Percentiles rank a stretch among this genome's conserved stretches.
Evolutionary conservation across 92 coral and sea anemone genomes (phyloP).

Genomic region (Muricea muricata): DNA sequence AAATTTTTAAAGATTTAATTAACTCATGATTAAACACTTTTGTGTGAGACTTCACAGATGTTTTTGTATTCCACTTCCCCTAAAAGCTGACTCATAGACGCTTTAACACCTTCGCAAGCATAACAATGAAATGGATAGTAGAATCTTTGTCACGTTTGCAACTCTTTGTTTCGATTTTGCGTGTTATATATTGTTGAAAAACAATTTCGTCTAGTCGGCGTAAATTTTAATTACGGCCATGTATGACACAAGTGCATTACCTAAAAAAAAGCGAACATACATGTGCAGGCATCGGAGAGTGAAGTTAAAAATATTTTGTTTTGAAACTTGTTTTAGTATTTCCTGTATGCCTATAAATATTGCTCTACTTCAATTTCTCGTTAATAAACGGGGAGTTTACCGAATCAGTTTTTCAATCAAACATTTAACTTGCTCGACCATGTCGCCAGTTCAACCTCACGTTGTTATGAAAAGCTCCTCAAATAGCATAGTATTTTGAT

Average conservation of each 20-base stretch:
- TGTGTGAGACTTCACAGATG: background rate
- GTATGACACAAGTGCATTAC: background rate
- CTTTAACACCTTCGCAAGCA: slow-evolving; percentile 1
- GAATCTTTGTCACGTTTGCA: background rate
- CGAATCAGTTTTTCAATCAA: too few species aligned
- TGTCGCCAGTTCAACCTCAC: too few species aligned
- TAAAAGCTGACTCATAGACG: background rate
- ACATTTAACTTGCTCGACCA: too few species aligned
- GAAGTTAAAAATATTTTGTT: background rate
- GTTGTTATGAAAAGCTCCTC: too few species aligned
- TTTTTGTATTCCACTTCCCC: background rate
- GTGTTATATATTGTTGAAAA: slow-evolving; percentile 1
- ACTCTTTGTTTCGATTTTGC: background rate
- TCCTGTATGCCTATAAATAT: background rate
- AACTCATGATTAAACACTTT: background rate
- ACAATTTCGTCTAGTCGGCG: background rate
- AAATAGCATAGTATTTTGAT: background rate
- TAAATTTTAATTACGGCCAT: background rate
- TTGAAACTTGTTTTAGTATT: background rate
- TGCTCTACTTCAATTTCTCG: too few species aligned
- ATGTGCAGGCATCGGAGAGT: background rate
- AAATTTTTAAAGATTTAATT: background rate
- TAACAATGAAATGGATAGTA: background rate
- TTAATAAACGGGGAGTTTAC: too few species aligned
- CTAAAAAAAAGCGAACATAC: too few species aligned